Evolutionary conservation across 2,888 invertebrate genomes (phyloP).

Genomic region (Xestia ashworthii): DNA sequence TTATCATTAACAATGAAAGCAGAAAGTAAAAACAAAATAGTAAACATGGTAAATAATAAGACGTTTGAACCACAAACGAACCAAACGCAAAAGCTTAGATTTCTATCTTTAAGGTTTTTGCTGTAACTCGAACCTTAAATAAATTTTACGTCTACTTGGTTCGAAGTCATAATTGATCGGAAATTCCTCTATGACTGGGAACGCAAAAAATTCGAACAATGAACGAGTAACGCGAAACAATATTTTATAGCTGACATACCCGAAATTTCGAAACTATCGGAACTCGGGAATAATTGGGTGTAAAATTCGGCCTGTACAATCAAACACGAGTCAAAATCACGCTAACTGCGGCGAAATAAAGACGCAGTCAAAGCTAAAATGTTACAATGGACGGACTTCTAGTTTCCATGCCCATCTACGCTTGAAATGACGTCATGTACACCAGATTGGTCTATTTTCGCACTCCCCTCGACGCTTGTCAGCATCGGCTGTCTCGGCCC

Average conservation of each 20-base stretch:
- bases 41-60: too few species aligned
- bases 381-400: neutral
- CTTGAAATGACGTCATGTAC: slow-evolving; percentile 49
- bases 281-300: slow-evolving; percentile 3
- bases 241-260: neutral
- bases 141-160: neutral
- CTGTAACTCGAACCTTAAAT: neutral
- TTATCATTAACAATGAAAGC: too few species aligned
- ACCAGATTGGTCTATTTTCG: slow-evolving; percentile 73
- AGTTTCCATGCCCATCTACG: slow-evolving; percentile 36
- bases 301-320: slow-evolving; percentile 4
- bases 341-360: slow-evolving; percentile 3
- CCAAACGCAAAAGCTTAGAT: neutral
- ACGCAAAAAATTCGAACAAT: neutral
- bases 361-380: neutral
- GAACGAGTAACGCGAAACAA: neutral
- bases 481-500: slow-evolving; percentile 61
- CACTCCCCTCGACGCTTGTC: slow-evolving; percentile 60
- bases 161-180: neutral
- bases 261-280: neutral
- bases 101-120: neutral
- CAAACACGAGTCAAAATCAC: neutral
- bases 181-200: neutral
- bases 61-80: too few species aligned
- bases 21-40: too few species aligned